Base-by-base conservation (phyloP, 1,140 invertebrate genomes). In the Drosophila paulistorum region DNA sequence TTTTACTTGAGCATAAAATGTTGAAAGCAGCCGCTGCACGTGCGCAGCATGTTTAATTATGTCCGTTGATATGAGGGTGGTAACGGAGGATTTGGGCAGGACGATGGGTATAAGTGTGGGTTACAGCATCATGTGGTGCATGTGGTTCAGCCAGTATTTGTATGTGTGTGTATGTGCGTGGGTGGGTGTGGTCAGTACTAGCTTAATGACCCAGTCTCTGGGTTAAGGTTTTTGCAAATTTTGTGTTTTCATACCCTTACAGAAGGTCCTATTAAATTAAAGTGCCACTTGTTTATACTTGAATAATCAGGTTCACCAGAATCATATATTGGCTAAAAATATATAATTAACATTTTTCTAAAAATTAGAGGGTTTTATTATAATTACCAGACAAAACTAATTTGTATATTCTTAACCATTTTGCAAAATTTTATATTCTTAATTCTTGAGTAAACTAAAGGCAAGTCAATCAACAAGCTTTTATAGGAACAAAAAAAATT, bases 11-110 rank as follows among this genome's bases (percentile, higher is more conserved):
- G 72, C 76, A 81, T 86, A 86, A 86, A 86, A 86, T 86, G 82
- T 86, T 86, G 82, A 85, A 86, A 86, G 82, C 82, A 81, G 82
- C 79, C 82, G 82, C 66, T 85, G 82, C 82, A 86, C 82, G 82
- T 86, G 82, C 82, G 82, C 82, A 86, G 82, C 82, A 86, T 86
- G 82, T 85, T 86, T 86, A 86, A 86, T 86, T 86, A 86, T 78
- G 78, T 75, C 68, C 60, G 45, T 51, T 51, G 45, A 51, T 51
- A 23, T 51, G 45, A 23, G 45, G 66, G 70, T 77, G 26, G 30
- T 13, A 33, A 30, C 6, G 30, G 35, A 26, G 74, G 41, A 68
- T 60, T 58, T 79, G 39, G 42, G 48, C 17, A 26, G 67, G 35
- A 35, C 48, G 45, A 45, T 48, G 35, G n/a, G 42, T 63, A 42